Conservation (phyloP, 1,140 invertebrate species). For the Drosophila tristis region DNA sequence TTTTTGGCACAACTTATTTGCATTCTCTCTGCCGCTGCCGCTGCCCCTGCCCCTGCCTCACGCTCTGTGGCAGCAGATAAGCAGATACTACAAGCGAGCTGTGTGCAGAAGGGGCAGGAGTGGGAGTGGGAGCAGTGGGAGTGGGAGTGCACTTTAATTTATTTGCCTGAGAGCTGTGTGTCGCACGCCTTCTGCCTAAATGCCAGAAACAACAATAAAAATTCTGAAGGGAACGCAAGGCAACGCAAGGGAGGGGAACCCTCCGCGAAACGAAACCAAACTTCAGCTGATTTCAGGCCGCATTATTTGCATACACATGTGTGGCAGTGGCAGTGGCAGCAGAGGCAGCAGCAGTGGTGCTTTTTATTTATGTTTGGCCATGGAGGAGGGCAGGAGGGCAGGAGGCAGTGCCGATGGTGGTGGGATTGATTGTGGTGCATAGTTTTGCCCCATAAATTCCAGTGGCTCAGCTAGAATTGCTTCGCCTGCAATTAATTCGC, state of each 20-base stretch:
- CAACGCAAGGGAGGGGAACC: background rate
- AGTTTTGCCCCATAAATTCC: constrained; percentile 69
- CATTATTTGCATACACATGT: constrained; percentile 47
- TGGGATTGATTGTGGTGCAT: constrained; percentile 26
- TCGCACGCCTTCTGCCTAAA: constrained; percentile 19
- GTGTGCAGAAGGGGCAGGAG: background rate
- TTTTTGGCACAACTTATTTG: constrained; percentile 14
- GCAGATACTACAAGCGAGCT: constrained; percentile 1
- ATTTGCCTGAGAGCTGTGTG: constrained; percentile 33
- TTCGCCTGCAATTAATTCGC: constrained; percentile 69
- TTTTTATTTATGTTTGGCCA: background rate
- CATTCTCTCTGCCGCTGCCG: constrained; percentile 3
- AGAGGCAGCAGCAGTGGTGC: background rate
- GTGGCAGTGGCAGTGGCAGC: background rate
- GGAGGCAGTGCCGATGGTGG: background rate
- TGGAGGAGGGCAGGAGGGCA: background rate
- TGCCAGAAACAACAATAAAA: constrained; percentile 41
- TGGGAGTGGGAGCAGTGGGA: background rate
- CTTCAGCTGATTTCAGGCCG: background rate
- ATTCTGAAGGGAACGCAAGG: background rate
- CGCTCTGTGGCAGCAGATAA: constrained; percentile 13
- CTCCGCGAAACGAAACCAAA: background rate
- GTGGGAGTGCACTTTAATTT: constrained; percentile 55
- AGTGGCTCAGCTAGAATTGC: constrained; percentile 46
- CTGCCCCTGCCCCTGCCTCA: no score